A percentile compares a stretch with the other conserved stretches of the same genome.
phyloP scores from a whole-genome alignment of 64 coral and sea anemone genomes.

The Cladopsammia gracilis region DNA sequence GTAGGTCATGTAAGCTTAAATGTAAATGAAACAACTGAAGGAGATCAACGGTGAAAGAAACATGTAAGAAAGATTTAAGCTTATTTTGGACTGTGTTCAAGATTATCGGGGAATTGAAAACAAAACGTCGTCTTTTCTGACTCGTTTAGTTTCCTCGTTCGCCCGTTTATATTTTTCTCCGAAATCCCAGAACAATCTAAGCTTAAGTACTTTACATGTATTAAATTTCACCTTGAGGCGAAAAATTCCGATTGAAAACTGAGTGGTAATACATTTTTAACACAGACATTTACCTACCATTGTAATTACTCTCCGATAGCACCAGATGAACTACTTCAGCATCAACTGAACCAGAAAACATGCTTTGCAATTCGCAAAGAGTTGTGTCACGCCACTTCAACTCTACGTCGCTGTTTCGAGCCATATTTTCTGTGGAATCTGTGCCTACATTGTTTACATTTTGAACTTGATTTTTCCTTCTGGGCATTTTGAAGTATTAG shows the following conservation, averaged over 20 bases:
- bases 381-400: slow-evolving; percentile 62
- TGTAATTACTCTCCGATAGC: slow-evolving; percentile 78
- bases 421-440: neutral
- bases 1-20: too few relatives aligned
- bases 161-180: too few relatives aligned
- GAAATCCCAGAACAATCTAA: too few relatives aligned
- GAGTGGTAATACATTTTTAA: neutral
- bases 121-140: too few relatives aligned
- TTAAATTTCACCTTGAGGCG: too few relatives aligned
- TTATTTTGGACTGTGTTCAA: too few relatives aligned
- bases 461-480: slow-evolving; percentile 17
- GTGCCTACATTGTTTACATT: neutral
- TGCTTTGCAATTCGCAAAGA: slow-evolving; percentile 63
- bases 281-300: slow-evolving; percentile 62
- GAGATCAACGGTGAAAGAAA: too few relatives aligned
- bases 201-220: too few relatives aligned
- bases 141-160: too few relatives aligned
- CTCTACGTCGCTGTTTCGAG: neutral
- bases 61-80: too few relatives aligned
- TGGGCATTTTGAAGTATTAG: neutral
- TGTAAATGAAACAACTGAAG: too few relatives aligned
- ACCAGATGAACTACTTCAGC: slow-evolving; percentile 87
- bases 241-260: neutral
- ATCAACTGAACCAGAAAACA: slow-evolving; percentile 82
- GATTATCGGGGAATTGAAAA: too few relatives aligned